phyloP scores from a whole-genome alignment of 2,113 vertebrate genomes.

The Ictalurus punctatus region DNA sequence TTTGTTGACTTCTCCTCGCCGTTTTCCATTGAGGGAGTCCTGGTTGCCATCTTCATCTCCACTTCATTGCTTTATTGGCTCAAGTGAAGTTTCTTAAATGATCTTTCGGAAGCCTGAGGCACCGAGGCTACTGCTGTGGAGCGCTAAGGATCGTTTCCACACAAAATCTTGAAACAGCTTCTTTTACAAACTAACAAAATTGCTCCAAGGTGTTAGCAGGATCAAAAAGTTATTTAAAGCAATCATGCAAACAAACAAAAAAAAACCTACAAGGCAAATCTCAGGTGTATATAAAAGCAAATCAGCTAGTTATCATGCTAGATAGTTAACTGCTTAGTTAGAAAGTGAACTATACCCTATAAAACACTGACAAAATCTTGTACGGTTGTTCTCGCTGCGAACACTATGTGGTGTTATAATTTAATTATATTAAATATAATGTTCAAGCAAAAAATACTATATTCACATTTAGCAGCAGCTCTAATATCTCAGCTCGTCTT shows the following conservation, averaged over 20 bases:
- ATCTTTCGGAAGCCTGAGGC: not conserved
- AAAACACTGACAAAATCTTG: no score
- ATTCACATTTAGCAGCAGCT: no score
- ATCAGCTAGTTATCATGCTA: no score
- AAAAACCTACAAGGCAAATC: no score
- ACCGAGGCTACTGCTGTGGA: not conserved
- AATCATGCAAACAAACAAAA: no score
- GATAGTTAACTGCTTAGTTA: no score
- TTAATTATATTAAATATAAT: no score
- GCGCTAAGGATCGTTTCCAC: not conserved
- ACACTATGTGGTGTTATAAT: no score
- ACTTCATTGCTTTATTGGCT: not conserved
- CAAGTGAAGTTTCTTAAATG: not conserved
- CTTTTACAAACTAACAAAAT: not conserved
- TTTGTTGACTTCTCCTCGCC: not conserved
- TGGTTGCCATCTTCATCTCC: not conserved
- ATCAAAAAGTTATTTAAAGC: not conserved
- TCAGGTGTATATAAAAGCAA: no score
- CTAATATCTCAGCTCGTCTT: not conserved
- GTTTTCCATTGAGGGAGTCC: not conserved
- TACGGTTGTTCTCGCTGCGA: no score
- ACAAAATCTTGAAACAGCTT: not conserved
- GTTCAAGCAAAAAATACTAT: no score
- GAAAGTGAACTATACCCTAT: no score
- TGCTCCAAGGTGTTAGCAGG: not conserved